Evolutionary conservation across 2,797 vertebrate genomes (phyloP), one percentile per base, ranked within the genome.

Genomic region (Scarus forsteni): DNA sequence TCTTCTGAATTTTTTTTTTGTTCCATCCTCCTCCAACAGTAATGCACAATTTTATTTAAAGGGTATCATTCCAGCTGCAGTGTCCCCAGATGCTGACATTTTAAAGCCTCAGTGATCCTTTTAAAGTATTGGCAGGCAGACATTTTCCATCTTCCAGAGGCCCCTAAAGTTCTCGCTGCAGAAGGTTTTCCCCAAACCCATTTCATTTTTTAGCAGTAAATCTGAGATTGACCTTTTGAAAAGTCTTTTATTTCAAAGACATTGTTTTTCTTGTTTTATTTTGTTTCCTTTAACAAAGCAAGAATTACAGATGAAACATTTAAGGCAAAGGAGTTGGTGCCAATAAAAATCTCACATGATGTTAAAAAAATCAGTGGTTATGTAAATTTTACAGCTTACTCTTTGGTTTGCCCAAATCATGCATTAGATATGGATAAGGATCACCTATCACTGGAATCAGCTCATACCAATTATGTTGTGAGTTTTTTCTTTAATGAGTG

Each of bases 71-170:
- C 70, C 73, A 74, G 64, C 59, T 60, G 43, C 44, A 52, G n/a
- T 58, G 54, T 74, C 49, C 65, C 34, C 42, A 10, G 60, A 69
- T 13, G 53, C 1, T 49, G 16, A 71, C 36, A 42, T 36, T 73
- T 43, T 44, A 34, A 66, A 55, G 43, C 38, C 68, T 66, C 62
- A 35, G 61, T 18, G 68, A 60, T 79, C 43, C 43, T 36, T 44
- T 77, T 49, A 67, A 71, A 70, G 36, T 48, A 43, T 43, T 81
- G 81, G 81, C 79, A 79, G 57, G 45, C 61, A 49, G 53, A 67
- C 0, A 0, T 48, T 68, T 82, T 86, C 70, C 79, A 56, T 79
- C 71, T 77, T 60, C 18, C 48, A 53, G 6, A 76, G 55, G 66
- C 48, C 61, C 46, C 52, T 73, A n/a, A 74, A 68, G 35, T 78